Conservation (phyloP, 2,113 vertebrate genomes). For the Geothlypis trichas region DNA sequence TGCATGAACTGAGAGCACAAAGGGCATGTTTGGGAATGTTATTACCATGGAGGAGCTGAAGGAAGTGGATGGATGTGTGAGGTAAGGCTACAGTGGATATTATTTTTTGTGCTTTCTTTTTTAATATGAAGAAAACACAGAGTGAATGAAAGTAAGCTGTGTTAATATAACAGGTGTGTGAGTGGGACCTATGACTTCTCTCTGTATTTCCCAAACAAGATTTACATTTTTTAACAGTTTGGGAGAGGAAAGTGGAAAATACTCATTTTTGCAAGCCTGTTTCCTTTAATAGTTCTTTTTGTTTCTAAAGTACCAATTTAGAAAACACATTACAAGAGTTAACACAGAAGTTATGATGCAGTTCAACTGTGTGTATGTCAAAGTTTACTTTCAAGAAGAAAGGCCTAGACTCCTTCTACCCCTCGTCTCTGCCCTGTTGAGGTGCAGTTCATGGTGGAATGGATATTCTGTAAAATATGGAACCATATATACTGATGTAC, state of each 20-base stretch:
- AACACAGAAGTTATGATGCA: neutral
- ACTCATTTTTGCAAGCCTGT: neutral
- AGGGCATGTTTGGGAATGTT: rapidly evolving
- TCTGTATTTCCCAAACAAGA: rapidly evolving
- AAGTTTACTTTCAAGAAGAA: neutral
- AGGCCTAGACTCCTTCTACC: neutral
- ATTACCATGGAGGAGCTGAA: neutral
- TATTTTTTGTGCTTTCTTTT: neutral
- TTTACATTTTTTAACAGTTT: neutral
- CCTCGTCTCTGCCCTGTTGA: rapidly evolving
- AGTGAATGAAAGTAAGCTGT: neutral
- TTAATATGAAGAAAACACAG: neutral
- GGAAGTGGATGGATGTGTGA: neutral
- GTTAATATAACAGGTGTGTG: neutral
- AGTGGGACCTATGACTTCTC: neutral
- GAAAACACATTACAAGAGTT: neutral
- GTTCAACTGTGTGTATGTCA: neutral
- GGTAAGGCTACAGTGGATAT: neutral
- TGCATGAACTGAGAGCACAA: neutral
- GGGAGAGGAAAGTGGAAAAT: neutral
- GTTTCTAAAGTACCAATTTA: neutral
- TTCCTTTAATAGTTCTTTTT: neutral
- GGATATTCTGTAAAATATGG: neutral
- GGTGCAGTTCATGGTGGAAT: neutral
- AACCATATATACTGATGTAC: neutral